These are phyloP conservation scores for Pseudoatta argentina DNA, from an alignment of 1,140 invertebrate species.

Conservation along the genomic window DNA sequence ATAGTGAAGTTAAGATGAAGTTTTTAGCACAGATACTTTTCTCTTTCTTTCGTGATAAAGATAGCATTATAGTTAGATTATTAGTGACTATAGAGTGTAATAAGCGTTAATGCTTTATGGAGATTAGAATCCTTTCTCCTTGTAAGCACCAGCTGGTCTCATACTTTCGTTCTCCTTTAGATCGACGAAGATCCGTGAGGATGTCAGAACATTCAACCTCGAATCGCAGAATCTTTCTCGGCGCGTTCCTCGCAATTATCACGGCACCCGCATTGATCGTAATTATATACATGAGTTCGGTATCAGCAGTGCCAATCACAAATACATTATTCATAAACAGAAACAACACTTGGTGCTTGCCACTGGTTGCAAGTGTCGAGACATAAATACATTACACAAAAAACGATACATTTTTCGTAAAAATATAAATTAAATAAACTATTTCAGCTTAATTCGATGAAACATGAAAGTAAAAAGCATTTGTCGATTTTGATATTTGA, in stretches of 20 bases:
- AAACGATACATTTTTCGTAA: not conserved
- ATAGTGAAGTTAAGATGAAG: not conserved
- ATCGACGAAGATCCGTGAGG: conserved; percentile 18
- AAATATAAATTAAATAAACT: not conserved
- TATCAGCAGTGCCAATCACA: conserved; percentile 78
- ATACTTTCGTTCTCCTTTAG: conserved; percentile 20
- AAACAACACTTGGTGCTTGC: conserved; percentile 68
- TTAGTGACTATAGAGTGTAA: not conserved
- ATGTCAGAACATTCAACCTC: conserved; percentile 25
- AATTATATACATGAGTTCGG: conserved; percentile 75
- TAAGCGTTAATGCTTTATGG: not conserved
- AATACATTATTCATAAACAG: conserved; percentile 83
- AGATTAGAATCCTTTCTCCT: not conserved
- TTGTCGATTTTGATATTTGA: not conserved
- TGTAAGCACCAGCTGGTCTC: not conserved
- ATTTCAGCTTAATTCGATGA: not conserved
- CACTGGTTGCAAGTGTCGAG: conserved; percentile 33
- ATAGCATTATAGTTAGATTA: too few species aligned
- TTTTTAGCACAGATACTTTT: not conserved
- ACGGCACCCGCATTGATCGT: conserved; percentile 71
- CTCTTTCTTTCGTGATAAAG: not conserved
- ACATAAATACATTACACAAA: not conserved
- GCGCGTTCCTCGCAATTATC: conserved; percentile 76
- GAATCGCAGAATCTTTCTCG: conserved; percentile 59
- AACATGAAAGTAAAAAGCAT: not conserved